Percentiles rank a stretch among this genome's conserved stretches.
Conservation (phyloP, 2,888 invertebrate species). For the Himalopsyche tibetana region DNA sequence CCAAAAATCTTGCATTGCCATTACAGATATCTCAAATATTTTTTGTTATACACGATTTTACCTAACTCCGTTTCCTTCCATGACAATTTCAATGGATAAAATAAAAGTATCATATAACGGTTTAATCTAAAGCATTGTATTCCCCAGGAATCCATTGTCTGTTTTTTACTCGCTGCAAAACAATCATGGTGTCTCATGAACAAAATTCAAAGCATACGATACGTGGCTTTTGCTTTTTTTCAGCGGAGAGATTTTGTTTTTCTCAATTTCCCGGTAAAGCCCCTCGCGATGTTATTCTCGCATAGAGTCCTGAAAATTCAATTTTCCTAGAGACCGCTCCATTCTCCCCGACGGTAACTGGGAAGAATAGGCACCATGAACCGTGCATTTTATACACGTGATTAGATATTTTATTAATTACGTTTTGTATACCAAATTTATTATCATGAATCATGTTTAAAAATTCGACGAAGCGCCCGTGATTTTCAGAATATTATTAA, state of each 20-base stretch:
- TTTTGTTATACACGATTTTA: too few relatives aligned
- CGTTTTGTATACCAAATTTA: background rate
- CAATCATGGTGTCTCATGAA: slow-evolving; percentile 18
- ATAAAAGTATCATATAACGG: background rate
- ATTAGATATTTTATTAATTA: background rate
- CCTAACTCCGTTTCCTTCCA: background rate
- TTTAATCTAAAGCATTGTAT: background rate
- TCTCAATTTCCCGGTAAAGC: slow-evolving; percentile 27
- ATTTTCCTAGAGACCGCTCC: slow-evolving; percentile 45
- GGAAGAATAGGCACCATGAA: background rate
- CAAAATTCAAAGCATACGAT: background rate
- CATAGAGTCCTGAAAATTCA: slow-evolving; percentile 52
- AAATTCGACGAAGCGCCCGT: too few relatives aligned
- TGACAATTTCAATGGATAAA: background rate
- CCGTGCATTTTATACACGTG: background rate
- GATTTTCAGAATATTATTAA: too few relatives aligned
- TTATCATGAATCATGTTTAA: background rate
- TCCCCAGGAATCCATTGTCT: background rate
- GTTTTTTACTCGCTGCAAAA: background rate
- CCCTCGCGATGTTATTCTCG: slow-evolving; percentile 43
- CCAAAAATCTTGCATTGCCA: too few relatives aligned
- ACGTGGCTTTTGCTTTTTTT: background rate
- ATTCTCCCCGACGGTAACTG: slow-evolving; percentile 42
- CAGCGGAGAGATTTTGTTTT: slow-evolving; percentile 49
- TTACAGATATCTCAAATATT: too few relatives aligned